Evolutionary conservation across 1,140 invertebrate genomes (phyloP), one percentile per base, ranked within the genome.

Genomic region (Caenorhabditis latens): DNA sequence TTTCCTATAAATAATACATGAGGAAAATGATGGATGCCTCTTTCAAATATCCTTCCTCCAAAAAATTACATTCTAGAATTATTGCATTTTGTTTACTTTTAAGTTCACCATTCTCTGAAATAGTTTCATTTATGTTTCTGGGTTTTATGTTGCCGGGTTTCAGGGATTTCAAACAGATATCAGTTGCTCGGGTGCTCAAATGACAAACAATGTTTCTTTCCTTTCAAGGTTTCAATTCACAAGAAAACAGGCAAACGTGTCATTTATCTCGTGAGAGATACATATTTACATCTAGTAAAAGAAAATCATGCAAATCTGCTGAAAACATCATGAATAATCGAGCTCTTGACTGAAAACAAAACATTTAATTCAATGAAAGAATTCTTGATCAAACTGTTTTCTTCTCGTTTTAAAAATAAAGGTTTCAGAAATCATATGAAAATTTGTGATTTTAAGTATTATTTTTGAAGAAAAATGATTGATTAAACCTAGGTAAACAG

Each of bases 291-390:
- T 4, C 57, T 16, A 58, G n/a, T 58, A 19, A 40, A 9, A 32
- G 61, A 7, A 32, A 63, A 71, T 71, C 65, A 71, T n/a, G 4
- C 16, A 71, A 71, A 71, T 43, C 40, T 71, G 65, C 46, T 43
- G 11, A 46, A 43, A 71, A 71, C 65, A 71, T 71, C 65, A 71
- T 71, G 65, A 71, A 71, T 71, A 71, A 71, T 14, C 65, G 42
- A 71, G 65, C 46, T 40, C 40, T 40, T 43, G 65, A 71, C 14
- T 71, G 32, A 40, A 65, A 65, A 40, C 21, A 40, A 4, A 65
- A 9, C 24, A 16, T 9, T 42, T 43, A 71, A 63, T 63, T 32
- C 19, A 19, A 14, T 58, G 11, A 43, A 43, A 43, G 42, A 71
- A 71, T 46, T 43, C 21, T 46, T 71, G 65, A 71, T 71, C 16